Base-by-base conservation (phyloP, 2,113 vertebrate genomes). In the Centropus unirufus region DNA sequence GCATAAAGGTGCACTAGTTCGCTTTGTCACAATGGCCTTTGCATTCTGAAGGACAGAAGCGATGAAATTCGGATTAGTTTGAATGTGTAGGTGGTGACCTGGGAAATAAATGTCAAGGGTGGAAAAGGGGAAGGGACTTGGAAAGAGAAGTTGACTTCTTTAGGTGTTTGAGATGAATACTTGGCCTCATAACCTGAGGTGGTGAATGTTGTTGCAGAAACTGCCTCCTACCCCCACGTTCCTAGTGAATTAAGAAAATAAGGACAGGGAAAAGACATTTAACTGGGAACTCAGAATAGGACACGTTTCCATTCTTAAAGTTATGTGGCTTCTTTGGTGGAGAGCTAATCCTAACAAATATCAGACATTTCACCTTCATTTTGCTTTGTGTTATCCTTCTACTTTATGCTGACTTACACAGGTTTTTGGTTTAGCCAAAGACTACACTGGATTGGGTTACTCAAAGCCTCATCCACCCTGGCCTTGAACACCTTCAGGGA, bases 101-200 rank as follows among this genome's bases (percentile, higher is more conserved):
- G 63, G 68, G 61, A 29, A 66, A 44, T 5, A 4, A 22, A 54
- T 19, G 22, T 47, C 32, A 21, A 68, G 32, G 63, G 57, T 4
- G 2, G 26, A 17, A 27, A 39, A 63, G 52, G 34, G 32, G 55
- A 58, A 55, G 32, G 30, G 1, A 5, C 2, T 2, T 1, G 20
- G 24, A 4, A 75, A 36, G 14, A 32, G 9, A 7, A 77, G 24
- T 2, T 51, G 15, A 22, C 8, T 59, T 40, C 6, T 62, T 51
- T 54, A 55, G 72, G 8, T 61, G 7, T 8, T 16, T 14, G 52
- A 49, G 42, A 20, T 11, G 39, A 64, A 15, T 6, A 23, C 6
- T 29, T 8, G 14, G 20, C 22, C 51, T 77, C 30, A 57, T 55
- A 85, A 57, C 21, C 17, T 42, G 47, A 21, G 27, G 3, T 20